phyloP scores from a whole-genome alignment of 2,113 vertebrate species.

The Pluvialis apricaria region DNA sequence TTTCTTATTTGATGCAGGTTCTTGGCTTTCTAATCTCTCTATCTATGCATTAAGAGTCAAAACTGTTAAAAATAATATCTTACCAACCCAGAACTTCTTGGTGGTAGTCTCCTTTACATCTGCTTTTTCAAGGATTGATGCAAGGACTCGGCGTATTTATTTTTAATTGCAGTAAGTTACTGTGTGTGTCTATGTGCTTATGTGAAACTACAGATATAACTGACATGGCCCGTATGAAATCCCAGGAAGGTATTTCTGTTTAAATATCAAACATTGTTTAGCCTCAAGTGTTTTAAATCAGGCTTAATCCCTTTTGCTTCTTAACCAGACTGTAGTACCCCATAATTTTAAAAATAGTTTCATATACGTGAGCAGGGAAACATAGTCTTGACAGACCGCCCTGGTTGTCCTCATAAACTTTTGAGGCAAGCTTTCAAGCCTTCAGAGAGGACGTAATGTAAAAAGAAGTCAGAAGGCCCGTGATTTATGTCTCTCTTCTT shows the following conservation, averaged over 20 bases:
- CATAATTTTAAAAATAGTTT: constrained; percentile 33
- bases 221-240: background rate
- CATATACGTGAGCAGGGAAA: background rate
- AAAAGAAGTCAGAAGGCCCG: background rate
- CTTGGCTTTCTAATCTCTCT: background rate
- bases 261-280: constrained; percentile 12
- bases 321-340: background rate
- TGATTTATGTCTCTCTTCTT: background rate
- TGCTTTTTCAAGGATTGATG: background rate
- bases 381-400: background rate
- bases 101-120: background rate
- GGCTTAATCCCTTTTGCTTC: constrained; percentile 6
- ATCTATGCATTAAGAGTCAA: background rate
- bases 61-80: background rate
- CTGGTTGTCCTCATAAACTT: constrained; percentile 18
- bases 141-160: background rate
- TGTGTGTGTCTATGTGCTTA: background rate
- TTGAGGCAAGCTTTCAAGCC: background rate
- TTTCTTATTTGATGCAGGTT: background rate
- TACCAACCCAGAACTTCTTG: background rate
- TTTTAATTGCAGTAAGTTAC: background rate
- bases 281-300: constrained; percentile 30
- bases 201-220: background rate
- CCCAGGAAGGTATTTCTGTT: constrained; percentile 5
- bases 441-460: background rate